Conservation (phyloP, 37 sponge, comb jelly and placozoan species). For the Cladorhizidae sp. region DNA sequence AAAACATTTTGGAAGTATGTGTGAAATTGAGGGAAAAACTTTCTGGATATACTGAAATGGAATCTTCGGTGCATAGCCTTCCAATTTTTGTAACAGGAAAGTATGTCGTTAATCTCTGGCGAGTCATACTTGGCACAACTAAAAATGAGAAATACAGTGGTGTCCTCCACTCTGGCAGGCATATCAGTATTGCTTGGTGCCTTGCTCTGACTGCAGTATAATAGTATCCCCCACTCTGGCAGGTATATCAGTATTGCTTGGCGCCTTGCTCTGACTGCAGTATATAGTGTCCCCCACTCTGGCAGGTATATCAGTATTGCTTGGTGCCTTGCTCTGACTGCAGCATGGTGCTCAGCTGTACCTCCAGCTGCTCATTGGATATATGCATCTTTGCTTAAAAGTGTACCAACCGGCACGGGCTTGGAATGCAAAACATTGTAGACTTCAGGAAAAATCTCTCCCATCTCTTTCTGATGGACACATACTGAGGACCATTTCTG, state of each 20-base stretch:
- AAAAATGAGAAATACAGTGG: slow-evolving; percentile 17
- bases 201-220: no score
- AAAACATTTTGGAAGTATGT: background rate
- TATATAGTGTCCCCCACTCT: no score
- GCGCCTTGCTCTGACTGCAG: no score
- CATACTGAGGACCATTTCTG: slow-evolving; percentile 53
- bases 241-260: no score
- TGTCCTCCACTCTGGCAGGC: slow-evolving; percentile 29
- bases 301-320: no score
- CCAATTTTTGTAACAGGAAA: slow-evolving; percentile 12
- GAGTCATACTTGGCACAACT: background rate
- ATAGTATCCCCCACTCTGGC: no score
- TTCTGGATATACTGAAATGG: slow-evolving; percentile 50
- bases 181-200: slow-evolving; percentile 57
- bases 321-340: slow-evolving; percentile 49
- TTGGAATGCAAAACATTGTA: slow-evolving; percentile 43
- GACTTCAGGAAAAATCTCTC: slow-evolving; percentile 33
- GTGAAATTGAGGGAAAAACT: slow-evolving; percentile 46
- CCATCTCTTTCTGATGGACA: slow-evolving; percentile 54
- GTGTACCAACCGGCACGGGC: no score
- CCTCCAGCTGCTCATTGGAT: slow-evolving; percentile 25
- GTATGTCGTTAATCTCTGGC: slow-evolving; percentile 11
- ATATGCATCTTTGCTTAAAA: no score
- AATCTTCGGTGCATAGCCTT: slow-evolving; percentile 65
- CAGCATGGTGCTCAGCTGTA: slow-evolving; percentile 24